Base-by-base conservation (phyloP, 2,113 vertebrate species). In the Scophthalmus maximus region DNA sequence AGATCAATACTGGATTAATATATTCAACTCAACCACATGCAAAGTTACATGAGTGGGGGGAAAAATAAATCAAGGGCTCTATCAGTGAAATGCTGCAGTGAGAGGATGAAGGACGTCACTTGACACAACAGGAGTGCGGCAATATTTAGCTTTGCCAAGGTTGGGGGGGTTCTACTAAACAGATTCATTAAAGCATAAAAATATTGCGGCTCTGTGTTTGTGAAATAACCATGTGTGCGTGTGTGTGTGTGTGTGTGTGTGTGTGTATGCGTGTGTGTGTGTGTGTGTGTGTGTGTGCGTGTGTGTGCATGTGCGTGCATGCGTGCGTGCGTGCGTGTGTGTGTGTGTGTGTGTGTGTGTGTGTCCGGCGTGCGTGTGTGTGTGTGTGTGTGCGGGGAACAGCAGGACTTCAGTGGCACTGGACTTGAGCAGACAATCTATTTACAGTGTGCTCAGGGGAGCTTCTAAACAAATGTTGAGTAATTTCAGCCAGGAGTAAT, bases 401-500 rank as follows among this genome's bases (percentile, higher is more conserved):
- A 83, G 95, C 95, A 91, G 94, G 88, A 93, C 95, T 96, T 96
- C 96, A 95, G 94, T 97, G 96, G 96, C 96, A 97, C 96, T 95
- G 96, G 96, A 95, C 95, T 95, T 93, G 95, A 95, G 96, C 95
- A 97, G 96, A 97, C 96, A 96, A 98, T 97, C 97, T 98, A 98
- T 97, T 97, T 98, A 96, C 95, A 96, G 96, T 95, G 94, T 95
- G 96, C 96, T 97, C 96, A 96, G 91, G 96, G 96, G 96, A 98
- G 95, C 96, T 96, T 96, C 96, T 98, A 98, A 98, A 97, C 97
- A 98, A 98, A 98, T 98, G 97, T 97, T 97, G 96, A 97, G 97
- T 97, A 97, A 98, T 98, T 97, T 97, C 97, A 97, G 97, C 96
- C 97, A 98, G 96, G 96, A 97, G 97, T 98, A 98, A 98, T 97